Evolutionary conservation across 2,888 invertebrate genomes (phyloP).

Genomic region (Sphaerophoria taeniata): DNA sequence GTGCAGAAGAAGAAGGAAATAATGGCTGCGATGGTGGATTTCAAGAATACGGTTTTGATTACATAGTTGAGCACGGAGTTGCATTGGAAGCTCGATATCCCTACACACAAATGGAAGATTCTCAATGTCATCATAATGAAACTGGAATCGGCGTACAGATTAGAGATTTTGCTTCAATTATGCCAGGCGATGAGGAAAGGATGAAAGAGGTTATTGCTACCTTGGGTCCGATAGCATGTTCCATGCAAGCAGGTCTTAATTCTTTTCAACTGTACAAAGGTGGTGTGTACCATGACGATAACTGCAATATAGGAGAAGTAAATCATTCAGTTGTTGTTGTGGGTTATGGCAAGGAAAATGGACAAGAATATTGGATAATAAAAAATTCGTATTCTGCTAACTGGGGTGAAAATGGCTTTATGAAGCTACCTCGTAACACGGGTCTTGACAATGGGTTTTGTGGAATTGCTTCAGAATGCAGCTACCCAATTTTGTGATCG

Average conservation of each 20-base stretch:
- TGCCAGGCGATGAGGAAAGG: constrained; percentile 80
- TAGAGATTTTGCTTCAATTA: constrained; percentile 80
- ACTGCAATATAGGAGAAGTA: constrained; percentile 80
- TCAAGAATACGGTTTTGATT: constrained; percentile 81
- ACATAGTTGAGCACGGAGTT: constrained; percentile 80
- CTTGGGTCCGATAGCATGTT: constrained; percentile 80
- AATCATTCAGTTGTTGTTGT: constrained; percentile 81
- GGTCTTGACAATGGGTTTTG: constrained; percentile 78
- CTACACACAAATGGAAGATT: constrained; percentile 79
- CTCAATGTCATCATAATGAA: constrained; percentile 79
- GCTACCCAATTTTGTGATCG: constrained; percentile 80
- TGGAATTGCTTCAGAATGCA: constrained; percentile 81
- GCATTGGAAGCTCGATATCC: constrained; percentile 80
- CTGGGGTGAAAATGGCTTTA: constrained; percentile 82
- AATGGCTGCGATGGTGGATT: constrained; percentile 82
- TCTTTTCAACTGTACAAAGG: constrained; percentile 80
- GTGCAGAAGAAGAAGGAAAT: constrained; percentile 80
- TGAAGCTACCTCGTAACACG: constrained; percentile 79
- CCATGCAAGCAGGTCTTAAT: constrained; percentile 79
- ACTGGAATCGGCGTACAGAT: constrained; percentile 77
- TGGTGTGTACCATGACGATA: constrained; percentile 80
- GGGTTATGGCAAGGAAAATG: constrained; percentile 80
- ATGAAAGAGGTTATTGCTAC: constrained; percentile 82
- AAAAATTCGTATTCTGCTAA: constrained; percentile 81
- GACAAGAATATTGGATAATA: constrained; percentile 81